phyloP scores from a whole-genome alignment of 2,797 vertebrate genomes.

The Acomys russatus region DNA sequence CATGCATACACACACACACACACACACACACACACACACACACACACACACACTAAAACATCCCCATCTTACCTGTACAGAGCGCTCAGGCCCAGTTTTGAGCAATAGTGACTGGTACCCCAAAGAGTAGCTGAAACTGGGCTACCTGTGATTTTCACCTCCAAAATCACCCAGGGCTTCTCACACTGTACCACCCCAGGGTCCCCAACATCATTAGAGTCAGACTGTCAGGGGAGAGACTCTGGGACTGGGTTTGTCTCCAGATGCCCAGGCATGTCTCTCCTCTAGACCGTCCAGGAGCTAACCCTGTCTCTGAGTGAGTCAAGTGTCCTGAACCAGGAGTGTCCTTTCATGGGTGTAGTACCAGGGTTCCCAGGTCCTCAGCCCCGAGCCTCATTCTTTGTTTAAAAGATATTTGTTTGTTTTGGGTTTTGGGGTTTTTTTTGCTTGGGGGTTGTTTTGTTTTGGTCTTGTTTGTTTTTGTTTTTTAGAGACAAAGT shows the following conservation, averaged over 20 bases:
- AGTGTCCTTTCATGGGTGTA: neutral
- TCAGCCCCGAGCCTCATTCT: neutral
- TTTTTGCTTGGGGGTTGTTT: neutral
- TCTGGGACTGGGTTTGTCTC: neutral
- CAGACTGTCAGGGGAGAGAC: neutral
- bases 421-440: neutral
- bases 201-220: neutral
- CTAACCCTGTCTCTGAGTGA: neutral
- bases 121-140: neutral
- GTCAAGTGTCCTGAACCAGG: neutral
- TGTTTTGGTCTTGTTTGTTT: neutral
- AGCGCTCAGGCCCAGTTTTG: neutral
- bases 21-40: neutral
- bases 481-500: neutral
- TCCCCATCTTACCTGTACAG: neutral
- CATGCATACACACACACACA: neutral
- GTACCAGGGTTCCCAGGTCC: neutral
- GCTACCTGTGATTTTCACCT: neutral
- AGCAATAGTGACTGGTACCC: accelerated
- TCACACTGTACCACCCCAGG: neutral
- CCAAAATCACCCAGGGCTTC: neutral
- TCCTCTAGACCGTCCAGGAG: neutral
- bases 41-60: neutral
- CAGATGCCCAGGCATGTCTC: accelerated
- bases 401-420: neutral